Evolutionary conservation across 2,888 invertebrate species (phyloP), one percentile per base, ranked within the genome.

Genomic region (Zhuqinia jingwanae): DNA sequence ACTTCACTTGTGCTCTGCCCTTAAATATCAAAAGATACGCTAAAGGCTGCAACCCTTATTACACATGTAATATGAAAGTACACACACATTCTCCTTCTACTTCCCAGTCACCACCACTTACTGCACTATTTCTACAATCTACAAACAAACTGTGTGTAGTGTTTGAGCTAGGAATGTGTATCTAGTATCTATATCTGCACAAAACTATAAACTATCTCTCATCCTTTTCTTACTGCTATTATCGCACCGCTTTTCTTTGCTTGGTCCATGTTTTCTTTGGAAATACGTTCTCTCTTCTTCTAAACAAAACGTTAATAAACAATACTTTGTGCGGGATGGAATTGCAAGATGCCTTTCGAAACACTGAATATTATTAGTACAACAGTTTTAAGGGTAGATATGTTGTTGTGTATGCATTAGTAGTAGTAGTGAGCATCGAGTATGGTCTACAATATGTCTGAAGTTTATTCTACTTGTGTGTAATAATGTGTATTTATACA

Each of bases 251-350:
- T 36, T 36, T 3, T 8, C 8, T 36, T 36, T 60, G 58, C 58
- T n/a, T n/a, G n/a, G 20, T 60, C 58, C 58, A 22, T 25, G 63
- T 17, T 63, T 63, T 6, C 36, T 63, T 63, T n/a, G 58, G 70
- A 13, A 25, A 60, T 27, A 60, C 36, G 2, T 70, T 75, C 25
- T 53, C n/a, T n/a, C n/a, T n/a, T n/a, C n/a, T n/a, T n/a, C 20
- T n/a, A 27, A 63, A 47, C 58, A 50, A 75, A 70, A 25, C 60
- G 60, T 53, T 82, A 82, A 82, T 82, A 82, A 82, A 82, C 73
- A 75, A 82, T 75, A 73, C 82, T 82, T 82, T 82, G 75, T 60
- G n/a, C 3, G 6, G 17, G 36, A n/a, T 27, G 63, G 36, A 3
- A 17, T 13, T 53, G 53, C 47, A 36, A 36, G 36, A 3, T 36